phyloP scores from a whole-genome alignment of 2,113 vertebrate genomes.

The Mellivora capensis region DNA sequence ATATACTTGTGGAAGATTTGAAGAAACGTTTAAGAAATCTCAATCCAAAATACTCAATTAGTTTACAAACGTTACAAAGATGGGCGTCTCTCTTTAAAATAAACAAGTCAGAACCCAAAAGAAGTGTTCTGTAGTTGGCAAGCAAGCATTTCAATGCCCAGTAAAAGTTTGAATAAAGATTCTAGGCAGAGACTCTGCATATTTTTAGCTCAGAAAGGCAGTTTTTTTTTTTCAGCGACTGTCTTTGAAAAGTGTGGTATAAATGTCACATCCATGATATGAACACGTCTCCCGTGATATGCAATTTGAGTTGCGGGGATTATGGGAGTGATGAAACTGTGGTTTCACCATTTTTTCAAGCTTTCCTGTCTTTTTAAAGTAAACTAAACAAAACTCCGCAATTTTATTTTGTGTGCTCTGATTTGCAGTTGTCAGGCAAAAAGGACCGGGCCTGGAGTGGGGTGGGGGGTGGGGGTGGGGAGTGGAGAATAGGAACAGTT shows the following conservation, averaged over 20 bases:
- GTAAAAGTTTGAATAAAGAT: slow-evolving; percentile 54
- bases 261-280: slow-evolving; percentile 80
- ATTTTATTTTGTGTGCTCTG: slow-evolving; percentile 2
- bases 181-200: slow-evolving; percentile 57
- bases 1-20: slow-evolving; percentile 43
- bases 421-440: slow-evolving; percentile 29
- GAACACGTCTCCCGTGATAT: slow-evolving; percentile 80
- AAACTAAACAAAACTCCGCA: not conserved
- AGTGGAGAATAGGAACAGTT: not conserved
- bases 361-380: slow-evolving; percentile 19
- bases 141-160: slow-evolving; percentile 50
- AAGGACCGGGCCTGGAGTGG: not conserved
- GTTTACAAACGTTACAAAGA: slow-evolving; percentile 14
- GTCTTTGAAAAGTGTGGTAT: slow-evolving; percentile 81
- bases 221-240: slow-evolving; percentile 77
- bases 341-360: slow-evolving; percentile 38
- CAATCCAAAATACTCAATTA: slow-evolving; percentile 10
- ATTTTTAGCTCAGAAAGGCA: slow-evolving; percentile 66
- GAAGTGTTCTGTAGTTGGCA: slow-evolving; percentile 24
- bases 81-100: not conserved
- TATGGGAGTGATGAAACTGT: slow-evolving; percentile 52
- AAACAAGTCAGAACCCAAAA: not conserved
- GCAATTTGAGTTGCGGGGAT: slow-evolving; percentile 77
- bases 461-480: no score
- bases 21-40: slow-evolving; percentile 48